phyloP scores from a whole-genome alignment of 2,797 vertebrate species.

The Anguilla megastoma region DNA sequence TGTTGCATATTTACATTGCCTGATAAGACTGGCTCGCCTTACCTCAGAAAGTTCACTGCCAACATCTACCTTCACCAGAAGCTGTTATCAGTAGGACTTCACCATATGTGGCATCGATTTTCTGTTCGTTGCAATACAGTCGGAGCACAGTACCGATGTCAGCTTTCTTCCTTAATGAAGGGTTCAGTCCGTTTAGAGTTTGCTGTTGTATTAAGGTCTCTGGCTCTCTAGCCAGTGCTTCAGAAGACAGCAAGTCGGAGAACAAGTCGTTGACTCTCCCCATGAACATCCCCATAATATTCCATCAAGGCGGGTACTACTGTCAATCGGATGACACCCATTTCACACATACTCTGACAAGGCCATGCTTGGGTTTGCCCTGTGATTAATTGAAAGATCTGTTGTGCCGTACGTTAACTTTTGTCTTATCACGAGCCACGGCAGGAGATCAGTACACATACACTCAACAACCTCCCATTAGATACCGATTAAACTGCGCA shows the following conservation, averaged over 20 bases:
- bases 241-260: background rate
- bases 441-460: background rate
- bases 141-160: background rate
- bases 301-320: background rate
- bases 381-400: background rate
- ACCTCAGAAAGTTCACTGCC: background rate
- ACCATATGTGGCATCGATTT: constrained; percentile 33
- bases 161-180: constrained; percentile 9
- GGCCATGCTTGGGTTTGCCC: background rate
- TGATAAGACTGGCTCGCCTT: background rate
- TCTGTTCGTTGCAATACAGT: constrained; percentile 7
- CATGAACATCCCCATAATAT: background rate
- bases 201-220: constrained; percentile 17
- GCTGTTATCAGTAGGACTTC: constrained; percentile 12
- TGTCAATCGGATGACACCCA: background rate
- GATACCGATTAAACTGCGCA: background rate
- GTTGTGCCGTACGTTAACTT: background rate
- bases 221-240: constrained; percentile 14
- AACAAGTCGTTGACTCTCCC: background rate
- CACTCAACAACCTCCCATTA: background rate
- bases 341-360: background rate
- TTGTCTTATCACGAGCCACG: background rate
- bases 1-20: background rate
- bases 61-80: background rate
- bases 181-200: background rate